phyloP scores from a whole-genome alignment of 37 sponge, comb jelly and placozoan genomes.

The Chondrosia reniformis region DNA sequence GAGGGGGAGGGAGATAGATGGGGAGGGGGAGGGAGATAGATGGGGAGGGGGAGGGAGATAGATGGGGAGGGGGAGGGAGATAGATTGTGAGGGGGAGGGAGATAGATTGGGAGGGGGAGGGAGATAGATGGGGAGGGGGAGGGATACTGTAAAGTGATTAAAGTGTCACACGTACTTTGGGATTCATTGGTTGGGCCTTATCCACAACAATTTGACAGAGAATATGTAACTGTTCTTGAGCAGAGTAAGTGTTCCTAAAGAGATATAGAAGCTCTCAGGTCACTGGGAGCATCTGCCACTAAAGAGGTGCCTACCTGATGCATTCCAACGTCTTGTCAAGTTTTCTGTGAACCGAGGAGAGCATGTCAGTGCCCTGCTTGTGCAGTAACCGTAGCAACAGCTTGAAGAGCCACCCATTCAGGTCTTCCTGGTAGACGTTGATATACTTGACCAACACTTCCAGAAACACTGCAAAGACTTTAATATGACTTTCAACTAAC shows the following conservation, averaged over 20 bases:
- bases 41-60: no score
- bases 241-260: conserved; percentile 55
- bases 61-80: no score
- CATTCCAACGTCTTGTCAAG: conserved; percentile 52
- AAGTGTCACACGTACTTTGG: conserved; percentile 18
- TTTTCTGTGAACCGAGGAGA: conserved; percentile 55
- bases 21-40: no score
- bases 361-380: conserved; percentile 67
- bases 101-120: no score
- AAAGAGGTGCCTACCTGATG: conserved; percentile 44
- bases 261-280: neutral
- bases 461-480: conserved; percentile 71
- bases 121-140: no score
- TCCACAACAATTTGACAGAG: conserved; percentile 71
- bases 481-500: conserved; percentile 68
- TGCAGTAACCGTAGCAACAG: conserved; percentile 64
- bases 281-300: no score
- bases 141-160: neutral
- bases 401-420: conserved; percentile 77
- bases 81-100: no score
- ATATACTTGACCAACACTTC: conserved; percentile 58
- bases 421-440: conserved; percentile 39
- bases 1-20: no score
- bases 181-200: conserved; percentile 72
- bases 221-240: conserved; percentile 50